A percentile compares a stretch with the other conserved stretches of the same genome.
Conservation (phyloP, 2,113 vertebrate genomes). For the Eptesicus fuscus region DNA sequence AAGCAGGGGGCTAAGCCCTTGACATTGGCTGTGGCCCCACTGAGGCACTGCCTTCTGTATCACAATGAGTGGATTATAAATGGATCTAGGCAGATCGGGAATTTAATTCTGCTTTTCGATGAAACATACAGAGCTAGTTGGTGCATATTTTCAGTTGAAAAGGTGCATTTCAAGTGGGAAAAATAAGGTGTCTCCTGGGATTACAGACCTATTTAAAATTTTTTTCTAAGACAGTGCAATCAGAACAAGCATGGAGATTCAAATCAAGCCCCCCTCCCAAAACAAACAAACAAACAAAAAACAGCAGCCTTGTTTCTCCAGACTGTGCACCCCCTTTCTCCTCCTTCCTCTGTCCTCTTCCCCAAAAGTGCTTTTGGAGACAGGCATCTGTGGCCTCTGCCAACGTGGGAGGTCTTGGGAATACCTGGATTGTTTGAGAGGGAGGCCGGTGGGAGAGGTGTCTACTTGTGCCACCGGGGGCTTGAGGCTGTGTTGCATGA, state of each 20-base stretch:
- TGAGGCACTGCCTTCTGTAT: not conserved
- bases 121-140: not conserved
- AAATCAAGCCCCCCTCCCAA: not conserved
- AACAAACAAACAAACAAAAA: no score
- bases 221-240: not conserved
- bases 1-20: not conserved
- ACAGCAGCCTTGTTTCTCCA: not conserved
- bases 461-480: not conserved
- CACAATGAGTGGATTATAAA: not conserved
- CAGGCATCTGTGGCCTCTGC: rapidly evolving
- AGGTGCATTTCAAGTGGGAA: conserved; percentile 21
- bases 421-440: not conserved
- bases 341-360: not conserved
- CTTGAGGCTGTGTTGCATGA: not conserved
- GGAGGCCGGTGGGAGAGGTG: rapidly evolving
- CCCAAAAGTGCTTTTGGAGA: not conserved
- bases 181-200: conserved; percentile 17
- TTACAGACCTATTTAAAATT: not conserved
- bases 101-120: conserved; percentile 47
- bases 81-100: not conserved
- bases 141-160: conserved; percentile 35
- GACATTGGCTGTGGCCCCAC: not conserved
- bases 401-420: not conserved
- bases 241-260: not conserved
- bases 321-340: rapidly evolving